Conservation (phyloP, 2,113 vertebrate species). For the Notiomystis cincta region DNA sequence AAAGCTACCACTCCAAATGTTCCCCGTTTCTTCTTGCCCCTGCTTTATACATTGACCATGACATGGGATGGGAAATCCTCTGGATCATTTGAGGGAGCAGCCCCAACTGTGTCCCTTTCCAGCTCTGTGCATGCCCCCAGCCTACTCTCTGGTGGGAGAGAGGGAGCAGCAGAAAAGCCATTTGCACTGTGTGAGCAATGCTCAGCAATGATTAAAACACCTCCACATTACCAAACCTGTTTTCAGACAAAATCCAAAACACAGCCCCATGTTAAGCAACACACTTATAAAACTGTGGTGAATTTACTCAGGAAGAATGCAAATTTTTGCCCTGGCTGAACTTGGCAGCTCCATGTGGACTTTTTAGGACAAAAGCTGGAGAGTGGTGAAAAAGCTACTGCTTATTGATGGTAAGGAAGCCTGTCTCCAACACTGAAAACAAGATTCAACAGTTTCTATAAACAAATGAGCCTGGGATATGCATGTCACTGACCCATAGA, state of each 20-base stretch:
- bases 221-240: neutral
- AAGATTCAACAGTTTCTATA: neutral
- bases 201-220: neutral
- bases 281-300: neutral
- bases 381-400: neutral
- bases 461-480: neutral
- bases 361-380: neutral
- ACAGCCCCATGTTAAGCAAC: neutral
- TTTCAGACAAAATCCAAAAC: neutral
- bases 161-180: neutral
- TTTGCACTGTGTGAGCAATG: neutral
- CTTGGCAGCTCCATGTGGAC: neutral
- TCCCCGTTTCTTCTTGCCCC: neutral
- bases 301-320: neutral
- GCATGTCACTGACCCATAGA: neutral
- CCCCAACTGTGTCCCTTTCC: neutral
- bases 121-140: neutral
- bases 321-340: neutral
- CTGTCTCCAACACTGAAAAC: neutral
- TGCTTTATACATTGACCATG: neutral
- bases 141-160: neutral
- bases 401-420: neutral
- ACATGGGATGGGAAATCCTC: neutral
- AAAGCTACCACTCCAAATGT: neutral
- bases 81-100: neutral